Percentiles rank a stretch among this genome's conserved stretches.
These are phyloP conservation scores for Caenorhabditis becei DNA, from an alignment of 2,888 invertebrate genomes.

Conservation along the genomic window DNA sequence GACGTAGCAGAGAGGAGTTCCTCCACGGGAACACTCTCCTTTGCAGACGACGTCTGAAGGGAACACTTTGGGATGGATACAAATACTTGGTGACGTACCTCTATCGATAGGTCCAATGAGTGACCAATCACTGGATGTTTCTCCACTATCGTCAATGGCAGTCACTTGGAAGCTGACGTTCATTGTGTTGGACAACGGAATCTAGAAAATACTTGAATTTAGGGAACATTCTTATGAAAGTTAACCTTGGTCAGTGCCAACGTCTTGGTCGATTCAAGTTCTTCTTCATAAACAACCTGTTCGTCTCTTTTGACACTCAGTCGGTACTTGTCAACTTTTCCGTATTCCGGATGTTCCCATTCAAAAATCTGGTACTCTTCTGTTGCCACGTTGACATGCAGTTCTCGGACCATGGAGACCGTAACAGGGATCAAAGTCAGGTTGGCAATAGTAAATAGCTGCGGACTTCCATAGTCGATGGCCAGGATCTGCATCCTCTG, in stretches of 20 bases:
- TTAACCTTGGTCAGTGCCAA: slow-evolving; percentile 73
- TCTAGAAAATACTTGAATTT: slow-evolving; percentile 37
- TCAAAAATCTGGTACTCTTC: slow-evolving; percentile 80
- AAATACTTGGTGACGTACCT: too few relatives aligned
- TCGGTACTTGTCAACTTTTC: slow-evolving; percentile 74
- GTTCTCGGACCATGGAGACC: slow-evolving; percentile 75
- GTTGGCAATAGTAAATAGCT: slow-evolving; percentile 77
- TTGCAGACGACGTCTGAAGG: slow-evolving; percentile 73
- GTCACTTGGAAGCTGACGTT: slow-evolving; percentile 72
- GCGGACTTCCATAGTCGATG: slow-evolving; percentile 80
- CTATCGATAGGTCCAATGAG: slow-evolving; percentile 71
- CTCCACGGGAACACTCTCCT: slow-evolving; percentile 76
- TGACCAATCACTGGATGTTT: slow-evolving; percentile 75
- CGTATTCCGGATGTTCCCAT: slow-evolving; percentile 79
- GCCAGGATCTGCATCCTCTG: slow-evolving; percentile 72
- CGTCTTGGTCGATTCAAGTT: slow-evolving; percentile 67
- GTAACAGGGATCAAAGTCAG: slow-evolving; percentile 79
- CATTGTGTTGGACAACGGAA: slow-evolving; percentile 63
- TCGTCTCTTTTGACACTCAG: slow-evolving; percentile 63
- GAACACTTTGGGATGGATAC: too few relatives aligned
- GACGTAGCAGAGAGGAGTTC: slow-evolving; percentile 78
- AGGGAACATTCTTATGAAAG: not conserved
- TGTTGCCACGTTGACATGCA: slow-evolving; percentile 79
- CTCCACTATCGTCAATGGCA: slow-evolving; percentile 76
- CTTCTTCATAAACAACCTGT: slow-evolving; percentile 68